Percentiles rank a stretch among this genome's conserved stretches.
Evolutionary conservation across 2,888 invertebrate genomes (phyloP).

Genomic region (Mimachlamys varia): DNA sequence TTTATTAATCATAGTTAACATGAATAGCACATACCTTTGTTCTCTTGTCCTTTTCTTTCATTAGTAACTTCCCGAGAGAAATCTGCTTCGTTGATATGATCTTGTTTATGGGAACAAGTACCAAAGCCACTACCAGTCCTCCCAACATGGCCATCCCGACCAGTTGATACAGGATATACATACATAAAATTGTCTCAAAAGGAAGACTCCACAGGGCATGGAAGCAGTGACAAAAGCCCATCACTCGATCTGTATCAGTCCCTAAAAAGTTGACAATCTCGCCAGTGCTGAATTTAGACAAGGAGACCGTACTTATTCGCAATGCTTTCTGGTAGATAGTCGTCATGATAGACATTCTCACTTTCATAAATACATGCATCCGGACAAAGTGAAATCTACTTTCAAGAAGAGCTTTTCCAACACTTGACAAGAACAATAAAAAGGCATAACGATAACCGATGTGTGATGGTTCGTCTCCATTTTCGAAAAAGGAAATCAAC

Average conservation of each 20-base stretch:
- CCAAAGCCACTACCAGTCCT: constrained; percentile 92
- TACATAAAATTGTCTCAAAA: constrained; percentile 83
- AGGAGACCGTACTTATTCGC: constrained; percentile 81
- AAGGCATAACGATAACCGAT: constrained; percentile 1
- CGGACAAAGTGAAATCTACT: neutral
- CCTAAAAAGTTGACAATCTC: constrained; percentile 98
- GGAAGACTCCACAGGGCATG: constrained; percentile 99
- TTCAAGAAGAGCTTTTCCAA: neutral
- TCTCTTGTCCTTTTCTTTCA: constrained; percentile 94
- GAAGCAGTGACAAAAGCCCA: constrained; percentile 97
- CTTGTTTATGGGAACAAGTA: constrained; percentile 96
- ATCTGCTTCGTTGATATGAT: constrained; percentile 94
- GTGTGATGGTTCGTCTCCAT: neutral
- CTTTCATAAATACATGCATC: constrained; percentile 85
- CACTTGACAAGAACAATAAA: neutral
- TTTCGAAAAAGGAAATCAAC: neutral
- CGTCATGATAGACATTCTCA: constrained; percentile 92
- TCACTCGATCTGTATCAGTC: constrained; percentile 96
- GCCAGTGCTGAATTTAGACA: constrained; percentile 84
- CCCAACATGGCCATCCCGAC: constrained; percentile 95
- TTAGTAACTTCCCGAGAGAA: constrained; percentile 90
- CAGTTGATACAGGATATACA: constrained; percentile 70
- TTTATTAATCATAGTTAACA: no score
- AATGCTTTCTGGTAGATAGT: constrained; percentile 90
- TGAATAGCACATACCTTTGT: constrained; percentile 84